phyloP scores from a whole-genome alignment of 2,113 vertebrate genomes.

The Erpornis zantholeuca region DNA sequence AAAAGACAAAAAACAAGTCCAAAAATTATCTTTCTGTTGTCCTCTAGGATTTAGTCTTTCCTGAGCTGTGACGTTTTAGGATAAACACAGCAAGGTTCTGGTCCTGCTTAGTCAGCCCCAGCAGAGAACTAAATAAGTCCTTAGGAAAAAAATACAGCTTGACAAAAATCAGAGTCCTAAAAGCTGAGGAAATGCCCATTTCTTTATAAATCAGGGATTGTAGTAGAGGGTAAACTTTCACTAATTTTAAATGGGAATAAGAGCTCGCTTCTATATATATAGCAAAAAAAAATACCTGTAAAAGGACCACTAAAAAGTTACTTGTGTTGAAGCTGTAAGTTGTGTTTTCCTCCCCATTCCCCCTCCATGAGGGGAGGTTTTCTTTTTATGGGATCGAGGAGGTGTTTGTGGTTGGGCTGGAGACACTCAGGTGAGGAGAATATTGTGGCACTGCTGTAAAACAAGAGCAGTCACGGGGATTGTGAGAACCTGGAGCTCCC shows the following conservation, averaged over 20 bases:
- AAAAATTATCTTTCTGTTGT: not conserved
- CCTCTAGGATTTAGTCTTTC: not conserved
- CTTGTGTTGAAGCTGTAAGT: rapidly evolving
- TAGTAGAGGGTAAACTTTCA: rapidly evolving
- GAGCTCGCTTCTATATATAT: rapidly evolving
- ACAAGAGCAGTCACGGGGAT: not conserved
- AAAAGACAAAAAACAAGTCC: not conserved
- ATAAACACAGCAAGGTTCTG: rapidly evolving
- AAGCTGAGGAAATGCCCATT: not conserved
- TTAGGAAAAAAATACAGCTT: not conserved
- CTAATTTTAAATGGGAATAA: not conserved
- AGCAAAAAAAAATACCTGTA: not conserved
- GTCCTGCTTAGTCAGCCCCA: not conserved
- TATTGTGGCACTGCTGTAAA: not conserved
- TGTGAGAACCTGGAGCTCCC: not conserved
- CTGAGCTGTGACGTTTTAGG: rapidly evolving
- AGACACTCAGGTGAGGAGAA: not conserved
- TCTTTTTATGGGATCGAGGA: not conserved
- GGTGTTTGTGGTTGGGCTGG: not conserved
- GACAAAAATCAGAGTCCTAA: not conserved
- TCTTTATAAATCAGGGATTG: not conserved
- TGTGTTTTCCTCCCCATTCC: rapidly evolving
- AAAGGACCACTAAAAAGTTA: rapidly evolving
- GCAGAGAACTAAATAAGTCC: not conserved
- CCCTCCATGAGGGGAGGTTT: not conserved